These are phyloP conservation scores for Phoenoteleia sp. DNA, from an alignment of 2,888 invertebrate genomes.

Conservation along the genomic window DNA sequence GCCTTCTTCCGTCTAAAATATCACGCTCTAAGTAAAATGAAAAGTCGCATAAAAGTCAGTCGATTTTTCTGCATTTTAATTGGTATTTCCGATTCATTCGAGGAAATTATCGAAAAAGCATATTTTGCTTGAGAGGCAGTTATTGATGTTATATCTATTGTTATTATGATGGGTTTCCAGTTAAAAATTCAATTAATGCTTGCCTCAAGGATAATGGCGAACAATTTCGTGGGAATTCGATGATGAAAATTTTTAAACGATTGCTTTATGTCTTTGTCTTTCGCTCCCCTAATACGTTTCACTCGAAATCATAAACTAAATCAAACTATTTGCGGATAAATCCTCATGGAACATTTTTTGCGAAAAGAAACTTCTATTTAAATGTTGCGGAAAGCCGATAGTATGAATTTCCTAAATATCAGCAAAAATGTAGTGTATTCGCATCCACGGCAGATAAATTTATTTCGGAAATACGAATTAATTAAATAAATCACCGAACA, in stretches of 20 bases:
- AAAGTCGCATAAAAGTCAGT: constrained; percentile 57
- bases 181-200: constrained; percentile 63
- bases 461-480: too few relatives aligned
- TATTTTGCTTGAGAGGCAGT: constrained; percentile 56
- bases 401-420: too few relatives aligned
- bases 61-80: constrained; percentile 43
- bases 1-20: too few relatives aligned
- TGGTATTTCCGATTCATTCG: constrained; percentile 49
- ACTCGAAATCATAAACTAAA: constrained; percentile 40
- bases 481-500: too few relatives aligned
- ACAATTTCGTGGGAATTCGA: constrained; percentile 44
- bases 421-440: too few relatives aligned
- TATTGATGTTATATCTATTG: constrained; percentile 54
- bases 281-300: constrained; percentile 20
- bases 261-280: constrained; percentile 23
- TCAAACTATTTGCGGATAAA: background rate
- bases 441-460: too few relatives aligned
- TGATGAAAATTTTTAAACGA: constrained; percentile 47
- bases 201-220: constrained; percentile 52
- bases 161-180: constrained; percentile 58
- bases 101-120: constrained; percentile 60
- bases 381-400: too few relatives aligned
- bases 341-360: background rate
- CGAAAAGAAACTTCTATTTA: too few relatives aligned
- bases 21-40: constrained; percentile 24